Conservation (phyloP, 2,113 vertebrate species). For the Alces alces region DNA sequence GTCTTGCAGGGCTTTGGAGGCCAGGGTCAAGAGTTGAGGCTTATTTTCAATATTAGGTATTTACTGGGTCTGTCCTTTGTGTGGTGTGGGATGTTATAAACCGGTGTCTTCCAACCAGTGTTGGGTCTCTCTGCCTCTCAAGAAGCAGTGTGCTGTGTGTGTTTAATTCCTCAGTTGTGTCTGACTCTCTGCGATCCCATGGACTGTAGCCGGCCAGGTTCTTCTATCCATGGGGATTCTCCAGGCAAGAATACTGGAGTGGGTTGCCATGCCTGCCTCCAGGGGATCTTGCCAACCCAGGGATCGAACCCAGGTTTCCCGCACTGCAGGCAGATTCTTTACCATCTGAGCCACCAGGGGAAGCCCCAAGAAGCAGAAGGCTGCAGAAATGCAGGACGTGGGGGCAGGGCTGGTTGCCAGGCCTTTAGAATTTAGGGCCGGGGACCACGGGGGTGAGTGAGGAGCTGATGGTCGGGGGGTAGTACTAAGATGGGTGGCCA, state of each 20-base stretch:
- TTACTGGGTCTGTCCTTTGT: not conserved
- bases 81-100: not conserved
- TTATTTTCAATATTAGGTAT: not conserved
- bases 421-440: not conserved
- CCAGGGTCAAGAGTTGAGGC: not conserved
- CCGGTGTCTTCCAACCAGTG: not conserved
- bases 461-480: not conserved
- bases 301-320: not conserved
- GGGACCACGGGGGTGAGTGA: not conserved
- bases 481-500: not conserved
- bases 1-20: not conserved
- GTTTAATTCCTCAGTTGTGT: not conserved
- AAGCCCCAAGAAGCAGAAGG: not conserved
- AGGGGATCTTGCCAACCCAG: not conserved
- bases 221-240: not conserved
- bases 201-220: not conserved
- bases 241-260: not conserved
- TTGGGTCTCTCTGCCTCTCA: not conserved
- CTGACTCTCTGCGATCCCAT: not conserved
- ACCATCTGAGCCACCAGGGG: not conserved
- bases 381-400: not conserved
- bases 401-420: not conserved
- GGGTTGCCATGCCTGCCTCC: not conserved
- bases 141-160: not conserved
- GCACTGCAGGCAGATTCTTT: not conserved